Conservation (phyloP, 2,888 invertebrate genomes). For the Platynereis dumerilii region DNA sequence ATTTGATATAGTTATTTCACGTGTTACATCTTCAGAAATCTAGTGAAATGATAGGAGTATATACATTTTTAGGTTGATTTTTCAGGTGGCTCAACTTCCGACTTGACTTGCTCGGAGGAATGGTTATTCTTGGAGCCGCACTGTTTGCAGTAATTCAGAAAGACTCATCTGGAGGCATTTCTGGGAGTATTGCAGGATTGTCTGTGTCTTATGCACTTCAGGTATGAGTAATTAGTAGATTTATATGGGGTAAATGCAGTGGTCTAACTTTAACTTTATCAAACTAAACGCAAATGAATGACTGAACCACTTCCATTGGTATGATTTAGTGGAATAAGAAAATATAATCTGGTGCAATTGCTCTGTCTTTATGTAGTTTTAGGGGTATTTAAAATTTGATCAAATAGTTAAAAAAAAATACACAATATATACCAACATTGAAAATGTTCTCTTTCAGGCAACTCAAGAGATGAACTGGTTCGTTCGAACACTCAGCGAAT, state of each 20-base stretch:
- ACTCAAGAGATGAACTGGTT: slow-evolving; percentile 95
- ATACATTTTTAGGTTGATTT: slow-evolving; percentile 73
- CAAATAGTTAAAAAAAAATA: background rate
- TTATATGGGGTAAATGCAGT: no score
- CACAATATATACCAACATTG: background rate
- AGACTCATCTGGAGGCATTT: slow-evolving; percentile 39
- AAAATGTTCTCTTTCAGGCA: slow-evolving; percentile 65
- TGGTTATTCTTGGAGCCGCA: slow-evolving; percentile 53
- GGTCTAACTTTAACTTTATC: no score
- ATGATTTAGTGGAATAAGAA: background rate
- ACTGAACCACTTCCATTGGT: background rate
- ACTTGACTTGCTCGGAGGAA: slow-evolving; percentile 56
- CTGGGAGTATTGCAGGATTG: slow-evolving; percentile 56
- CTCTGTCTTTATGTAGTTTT: background rate
- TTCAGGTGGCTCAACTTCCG: slow-evolving; percentile 61
- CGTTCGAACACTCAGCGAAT: slow-evolving; percentile 92
- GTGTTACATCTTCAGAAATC: slow-evolving; percentile 36
- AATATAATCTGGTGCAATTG: background rate
- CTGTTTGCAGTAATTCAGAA: slow-evolving; percentile 56
- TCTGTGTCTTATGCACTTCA: slow-evolving; percentile 60
- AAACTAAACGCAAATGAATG: no score
- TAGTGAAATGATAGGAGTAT: slow-evolving; percentile 50
- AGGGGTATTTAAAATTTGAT: background rate
- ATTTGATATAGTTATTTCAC: background rate
- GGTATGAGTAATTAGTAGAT: slow-evolving; percentile 23